These are phyloP conservation scores for Chymomyza procnemis DNA, from an alignment of 2,888 invertebrate genomes.

Conservation along the genomic window DNA sequence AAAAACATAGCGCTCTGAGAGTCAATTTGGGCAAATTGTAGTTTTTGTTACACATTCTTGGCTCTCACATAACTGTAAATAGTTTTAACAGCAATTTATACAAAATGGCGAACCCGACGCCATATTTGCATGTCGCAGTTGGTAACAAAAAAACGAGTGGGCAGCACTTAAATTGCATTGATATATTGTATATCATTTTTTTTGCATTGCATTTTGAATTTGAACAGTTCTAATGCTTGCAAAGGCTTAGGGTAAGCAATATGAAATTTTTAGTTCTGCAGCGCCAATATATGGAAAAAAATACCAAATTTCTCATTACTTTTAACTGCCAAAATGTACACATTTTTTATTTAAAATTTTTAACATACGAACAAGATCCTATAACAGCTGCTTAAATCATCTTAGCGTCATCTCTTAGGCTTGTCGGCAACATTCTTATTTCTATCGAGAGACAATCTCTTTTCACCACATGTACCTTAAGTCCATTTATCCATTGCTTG, in stretches of 20 bases:
- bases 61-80: neutral
- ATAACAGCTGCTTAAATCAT: too few relatives aligned
- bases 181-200: conserved; percentile 15
- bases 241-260: neutral
- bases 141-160: conserved; percentile 15
- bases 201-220: neutral
- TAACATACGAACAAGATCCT: too few relatives aligned
- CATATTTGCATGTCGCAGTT: conserved; percentile 31
- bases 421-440: too few relatives aligned
- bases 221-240: conserved; percentile 8
- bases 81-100: conserved; percentile 28
- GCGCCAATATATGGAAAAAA: too few relatives aligned
- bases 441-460: too few relatives aligned
- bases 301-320: too few relatives aligned
- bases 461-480: too few relatives aligned
- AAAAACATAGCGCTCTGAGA: conserved; percentile 7
- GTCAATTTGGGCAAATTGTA: conserved; percentile 14
- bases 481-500: too few relatives aligned
- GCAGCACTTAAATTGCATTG: conserved; percentile 21
- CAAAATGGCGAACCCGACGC: conserved; percentile 23
- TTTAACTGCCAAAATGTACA: too few relatives aligned
- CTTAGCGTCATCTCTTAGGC: too few relatives aligned
- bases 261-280: too few relatives aligned
- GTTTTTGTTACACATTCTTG: neutral
- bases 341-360: too few relatives aligned